Evolutionary conservation across 2,113 vertebrate genomes (phyloP), one percentile per base, ranked within the genome.

Genomic region (Myiagra hebetior): DNA sequence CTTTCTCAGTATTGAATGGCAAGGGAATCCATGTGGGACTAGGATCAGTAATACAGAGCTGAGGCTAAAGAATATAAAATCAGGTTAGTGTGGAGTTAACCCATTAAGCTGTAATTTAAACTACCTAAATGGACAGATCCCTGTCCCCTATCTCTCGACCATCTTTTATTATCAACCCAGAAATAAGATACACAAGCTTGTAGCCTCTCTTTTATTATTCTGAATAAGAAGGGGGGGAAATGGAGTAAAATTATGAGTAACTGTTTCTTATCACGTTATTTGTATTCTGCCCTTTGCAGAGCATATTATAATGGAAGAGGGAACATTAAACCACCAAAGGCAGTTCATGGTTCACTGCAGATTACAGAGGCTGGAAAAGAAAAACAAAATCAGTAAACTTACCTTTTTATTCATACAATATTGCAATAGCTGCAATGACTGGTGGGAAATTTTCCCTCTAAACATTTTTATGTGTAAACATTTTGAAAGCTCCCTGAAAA

Each of bases 101-200:
- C 46, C 82, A 87, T 87, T 93, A 91, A 80, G 24, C 21, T 91
- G 78, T 50, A 94, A 91, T 80, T 96, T 91, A 85, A 89, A n/a
- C 70, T 87, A 47, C 30, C 55, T 86, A 86, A 96, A 87, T 70
- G 39, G 35, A 70, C 24, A 74, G 19, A 28, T 60, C 18, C 4
- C 2, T 5, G 3, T 7, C 26, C 10, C 4, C 2, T 52, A 19
- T 64, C 27, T 67, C 64, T 84, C 30, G 64, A 52, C 9, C 12
- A 30, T 79, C 37, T 30, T 30, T 83, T 56, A 68, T 68, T 81
- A 41, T 84, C 50, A 88, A 16, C 47, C 84, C 31, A 60, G 64
- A 88, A 95, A 93, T 56, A 86, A 67, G 47, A 93, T 35, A 85
- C 11, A 41, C 64, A 47, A 56, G 27, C n/a, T 80, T 19, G 22